These are phyloP conservation scores for Eleutherodactylus coqui DNA, from an alignment of 2,797 vertebrate species.

Conservation along the genomic window DNA sequence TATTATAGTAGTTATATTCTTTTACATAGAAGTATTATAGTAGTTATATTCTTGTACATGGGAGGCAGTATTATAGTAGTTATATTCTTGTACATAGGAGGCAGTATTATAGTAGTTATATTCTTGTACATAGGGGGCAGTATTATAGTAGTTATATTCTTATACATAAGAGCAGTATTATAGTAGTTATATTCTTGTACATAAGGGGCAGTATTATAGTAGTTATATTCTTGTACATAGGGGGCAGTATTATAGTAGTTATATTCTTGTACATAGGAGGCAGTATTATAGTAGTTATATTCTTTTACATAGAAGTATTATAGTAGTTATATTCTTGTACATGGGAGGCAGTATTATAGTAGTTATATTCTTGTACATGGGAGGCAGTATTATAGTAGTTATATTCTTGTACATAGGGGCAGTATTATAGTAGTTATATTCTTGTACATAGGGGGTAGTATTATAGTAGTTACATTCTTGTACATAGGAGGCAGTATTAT, in stretches of 20 bases:
- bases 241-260: conserved; percentile 1
- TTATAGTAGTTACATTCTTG: conserved; percentile 9
- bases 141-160: conserved; percentile 8
- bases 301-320: background rate
- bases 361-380: background rate
- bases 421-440: conserved; percentile 9
- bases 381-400: too few relatives aligned
- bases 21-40: background rate
- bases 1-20: too few relatives aligned
- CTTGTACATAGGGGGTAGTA: background rate
- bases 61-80: conserved; percentile 2
- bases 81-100: background rate
- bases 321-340: conserved; percentile 3
- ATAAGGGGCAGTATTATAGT: conserved; percentile 2
- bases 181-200: conserved; percentile 4
- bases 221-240: conserved; percentile 12
- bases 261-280: background rate
- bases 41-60: conserved; percentile 3
- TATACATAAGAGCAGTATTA: background rate
- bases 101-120: background rate
- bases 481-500: background rate
- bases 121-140: conserved; percentile 3
- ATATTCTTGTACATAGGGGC: background rate
- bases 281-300: background rate
- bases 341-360: background rate